Percentiles rank a stretch among this genome's conserved stretches.
Conservation (phyloP, 2,797 vertebrate genomes). For the Fundulus diaphanus region DNA sequence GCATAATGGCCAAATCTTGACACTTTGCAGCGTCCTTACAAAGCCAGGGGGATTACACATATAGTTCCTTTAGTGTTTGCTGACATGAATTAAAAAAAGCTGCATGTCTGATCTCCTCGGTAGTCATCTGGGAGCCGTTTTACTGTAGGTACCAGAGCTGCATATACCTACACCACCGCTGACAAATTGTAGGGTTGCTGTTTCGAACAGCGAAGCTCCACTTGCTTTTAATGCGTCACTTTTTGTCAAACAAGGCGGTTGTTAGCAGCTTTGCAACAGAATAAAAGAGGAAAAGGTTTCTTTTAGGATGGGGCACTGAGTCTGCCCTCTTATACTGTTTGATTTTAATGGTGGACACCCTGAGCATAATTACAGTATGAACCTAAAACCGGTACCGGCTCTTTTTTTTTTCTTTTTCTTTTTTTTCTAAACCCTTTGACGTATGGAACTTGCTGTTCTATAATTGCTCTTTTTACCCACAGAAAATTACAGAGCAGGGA, state of each 20-base stretch:
- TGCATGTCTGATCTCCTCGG: conserved; percentile 23
- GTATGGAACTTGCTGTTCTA: conserved; percentile 69
- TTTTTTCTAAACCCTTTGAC: conserved; percentile 64
- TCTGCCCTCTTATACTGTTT: conserved; percentile 31
- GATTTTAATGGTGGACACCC: conserved; percentile 59
- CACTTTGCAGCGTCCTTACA: neutral
- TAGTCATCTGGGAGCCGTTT: conserved; percentile 36
- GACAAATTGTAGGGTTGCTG: neutral
- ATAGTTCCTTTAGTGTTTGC: neutral
- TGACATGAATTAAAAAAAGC: conserved; percentile 22
- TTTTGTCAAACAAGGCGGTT: neutral
- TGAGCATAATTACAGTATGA: conserved; percentile 73
- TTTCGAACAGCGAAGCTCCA: neutral
- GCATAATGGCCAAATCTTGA: neutral
- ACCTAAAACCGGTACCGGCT: conserved; percentile 52
- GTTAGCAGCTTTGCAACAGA: neutral
- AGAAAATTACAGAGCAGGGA: conserved; percentile 78
- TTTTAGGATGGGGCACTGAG: conserved; percentile 16
- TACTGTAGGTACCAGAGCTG: conserved; percentile 14
- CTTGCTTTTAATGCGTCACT: neutral
- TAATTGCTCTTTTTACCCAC: conserved; percentile 70
- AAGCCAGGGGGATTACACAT: neutral
- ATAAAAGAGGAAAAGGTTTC: neutral
- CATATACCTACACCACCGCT: conserved; percentile 29
- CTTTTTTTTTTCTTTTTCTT: no score